A percentile compares a stretch with the other conserved stretches of the same genome.
Conservation (phyloP, 1,140 invertebrate genomes). For the Homarus americanus region DNA sequence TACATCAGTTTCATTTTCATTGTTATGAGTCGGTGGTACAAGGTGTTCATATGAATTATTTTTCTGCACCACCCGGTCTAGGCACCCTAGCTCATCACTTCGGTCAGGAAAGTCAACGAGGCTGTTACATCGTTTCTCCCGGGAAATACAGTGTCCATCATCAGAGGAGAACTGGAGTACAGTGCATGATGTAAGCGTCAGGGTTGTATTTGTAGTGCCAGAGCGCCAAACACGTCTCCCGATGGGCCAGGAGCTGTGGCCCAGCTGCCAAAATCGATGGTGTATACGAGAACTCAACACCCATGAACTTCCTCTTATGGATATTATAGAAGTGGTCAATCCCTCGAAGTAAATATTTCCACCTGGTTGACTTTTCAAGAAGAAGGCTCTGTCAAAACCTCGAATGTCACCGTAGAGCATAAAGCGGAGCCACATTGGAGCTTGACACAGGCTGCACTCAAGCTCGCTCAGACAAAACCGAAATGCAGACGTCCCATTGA, state of each 20-base stretch:
- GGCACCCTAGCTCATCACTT: conserved; percentile 15
- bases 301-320: not conserved
- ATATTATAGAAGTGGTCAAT: not conserved
- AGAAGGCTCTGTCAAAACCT: conserved; percentile 20
- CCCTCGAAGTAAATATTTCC: conserved; percentile 34
- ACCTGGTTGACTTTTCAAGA: not conserved
- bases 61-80: not conserved
- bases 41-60: not conserved
- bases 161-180: conserved; percentile 39
- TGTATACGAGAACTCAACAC: conserved; percentile 10
- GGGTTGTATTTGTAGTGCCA: not conserved
- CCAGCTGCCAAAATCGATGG: not conserved
- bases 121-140: conserved; percentile 29
- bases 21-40: not conserved
- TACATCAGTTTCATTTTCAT: not conserved
- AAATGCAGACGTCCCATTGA: not conserved
- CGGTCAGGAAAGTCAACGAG: not conserved
- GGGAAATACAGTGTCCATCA: conserved; percentile 14
- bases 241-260: not conserved
- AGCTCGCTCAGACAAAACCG: conserved; percentile 32
- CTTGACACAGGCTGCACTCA: conserved; percentile 19
- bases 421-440: not conserved
- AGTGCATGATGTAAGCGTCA: conserved; percentile 30
- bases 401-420: conserved; percentile 20
- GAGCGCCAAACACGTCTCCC: conserved; percentile 16